Base-by-base conservation (phyloP, 1,140 invertebrate species). In the Anthonomus grandis region DNA sequence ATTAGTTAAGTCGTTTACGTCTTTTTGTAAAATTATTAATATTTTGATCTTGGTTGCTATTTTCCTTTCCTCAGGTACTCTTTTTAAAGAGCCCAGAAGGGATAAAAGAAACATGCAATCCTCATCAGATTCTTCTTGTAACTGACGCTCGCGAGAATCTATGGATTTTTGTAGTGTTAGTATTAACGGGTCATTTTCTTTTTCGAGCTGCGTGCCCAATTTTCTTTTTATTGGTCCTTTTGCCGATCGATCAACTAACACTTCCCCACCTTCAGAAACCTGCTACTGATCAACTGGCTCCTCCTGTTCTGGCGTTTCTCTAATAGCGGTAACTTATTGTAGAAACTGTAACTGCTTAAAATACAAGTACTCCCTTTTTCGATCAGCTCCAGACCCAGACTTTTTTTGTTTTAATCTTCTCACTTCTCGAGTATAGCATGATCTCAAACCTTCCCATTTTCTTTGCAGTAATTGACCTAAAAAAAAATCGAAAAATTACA, bases 361-460 rank as follows among this genome's bases (percentile, higher is more conserved):
- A 48, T 48, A 48, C 5, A 48, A 17, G 12, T 48, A 48, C 25
- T 48, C 5, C 17, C 34, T 48, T 9, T 18, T 27, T 6, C 25
- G 13, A 3, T 12, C 6, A 15, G 24, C 23, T 10, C 23, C 24
- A 31, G 10, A 13, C 12, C 45, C 45, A 27, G 23, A 31, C 21
- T 31, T 48, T n/a, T 9, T 18, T 27, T 34, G 27, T 31, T 48
- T 48, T 18, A 31, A 17, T 48, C 34, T 31, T 27, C 19, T 18
- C 18, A 48, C 6, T 18, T 48, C 45, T 19, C 45, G 27, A 10
- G 5, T 31, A 34, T 27, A 48, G 34, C 45, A n/a, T 13, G 27
- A 23, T 15, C 45, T 10, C 4, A 48, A 12, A 19, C 45, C 34
- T 27, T 48, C 34, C 45, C 45, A 48, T 48, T 31, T 48, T 31